Evolutionary conservation across 2,113 vertebrate species (phyloP), one percentile per base, ranked within the genome.

Genomic region (Penelope pileata): DNA sequence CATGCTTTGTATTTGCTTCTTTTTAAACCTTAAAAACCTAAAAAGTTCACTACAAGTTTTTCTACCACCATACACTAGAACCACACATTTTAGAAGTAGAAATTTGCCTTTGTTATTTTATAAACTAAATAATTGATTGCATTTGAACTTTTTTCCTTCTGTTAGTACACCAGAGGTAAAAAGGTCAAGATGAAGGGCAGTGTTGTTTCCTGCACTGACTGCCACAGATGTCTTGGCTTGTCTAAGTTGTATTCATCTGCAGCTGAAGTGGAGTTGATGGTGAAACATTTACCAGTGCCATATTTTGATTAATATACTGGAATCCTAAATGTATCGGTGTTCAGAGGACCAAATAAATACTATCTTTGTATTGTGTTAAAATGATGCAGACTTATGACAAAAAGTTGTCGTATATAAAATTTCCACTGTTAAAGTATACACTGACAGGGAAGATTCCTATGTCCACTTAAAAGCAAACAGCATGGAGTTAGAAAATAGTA

Each of bases 121-220:
- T 74, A 51, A 75, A 63, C 21, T 5, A 56, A 90, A 68, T 72
- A 45, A 42, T 8, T 9, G 70, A 16, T 77, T 70, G 3, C 45
- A 53, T 59, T 88, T 81, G 17, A 73, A 67, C 12, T 60, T 16
- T 66, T 4, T 54, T 91, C 26, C 27, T 81, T 68, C 45, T 74
- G 15, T 43, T 62, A 90, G 29, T 74, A 70, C 21, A 76, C 23
- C 32, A 60, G 40, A 56, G 17, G 36, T 26, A 10, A 43, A 56
- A 95, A 86, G 56, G 23, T 86, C 72, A 73, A 56, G 27, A 64
- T 70, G 29, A 80, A 79, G 72, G 63, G 17, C 36, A 75, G 18
- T 36, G 36, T 59, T 77, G 29, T 48, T 74, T 90, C 76, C 75
- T 92, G 51, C 47, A 68, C 51, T 42, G 69, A 74, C 56, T 86